phyloP scores from a whole-genome alignment of 2,888 invertebrate species.

The Piscicola geometra region DNA sequence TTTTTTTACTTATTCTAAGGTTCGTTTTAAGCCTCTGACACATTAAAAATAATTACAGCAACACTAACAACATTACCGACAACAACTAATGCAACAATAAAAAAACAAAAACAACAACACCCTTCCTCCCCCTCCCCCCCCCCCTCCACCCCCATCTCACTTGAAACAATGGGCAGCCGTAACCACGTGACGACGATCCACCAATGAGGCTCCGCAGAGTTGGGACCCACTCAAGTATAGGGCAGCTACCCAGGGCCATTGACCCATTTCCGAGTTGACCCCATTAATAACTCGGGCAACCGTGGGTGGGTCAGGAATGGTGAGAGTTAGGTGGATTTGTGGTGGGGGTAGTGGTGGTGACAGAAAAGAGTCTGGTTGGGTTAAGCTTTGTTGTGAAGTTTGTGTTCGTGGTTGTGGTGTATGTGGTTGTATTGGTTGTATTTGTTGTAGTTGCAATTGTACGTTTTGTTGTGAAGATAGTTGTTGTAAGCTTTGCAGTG shows the following conservation, averaged over 20 bases:
- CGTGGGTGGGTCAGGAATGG: neutral
- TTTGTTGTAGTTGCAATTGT: neutral
- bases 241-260: slow-evolving; percentile 45
- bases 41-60: too few relatives aligned
- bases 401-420: too few relatives aligned
- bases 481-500: too few relatives aligned
- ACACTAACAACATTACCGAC: too few relatives aligned
- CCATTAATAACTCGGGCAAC: slow-evolving; percentile 41
- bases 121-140: too few relatives aligned
- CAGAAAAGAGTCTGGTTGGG: too few relatives aligned
- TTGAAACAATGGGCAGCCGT: slow-evolving; percentile 45
- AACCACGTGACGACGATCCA: slow-evolving; percentile 41
- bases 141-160: slow-evolving; percentile 28
- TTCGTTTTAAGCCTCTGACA: too few relatives aligned
- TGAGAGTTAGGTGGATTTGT: neutral
- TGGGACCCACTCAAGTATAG: slow-evolving; percentile 37
- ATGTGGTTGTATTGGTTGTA: neutral
- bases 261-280: slow-evolving; percentile 37
- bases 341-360: neutral
- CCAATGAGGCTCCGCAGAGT: slow-evolving; percentile 43
- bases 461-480: neutral
- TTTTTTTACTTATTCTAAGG: too few relatives aligned
- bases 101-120: too few relatives aligned
- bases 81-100: too few relatives aligned
- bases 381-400: too few relatives aligned